Evolutionary conservation across 2,888 invertebrate species (phyloP), one percentile per base, ranked within the genome.

Genomic region (Emesis castigata): DNA sequence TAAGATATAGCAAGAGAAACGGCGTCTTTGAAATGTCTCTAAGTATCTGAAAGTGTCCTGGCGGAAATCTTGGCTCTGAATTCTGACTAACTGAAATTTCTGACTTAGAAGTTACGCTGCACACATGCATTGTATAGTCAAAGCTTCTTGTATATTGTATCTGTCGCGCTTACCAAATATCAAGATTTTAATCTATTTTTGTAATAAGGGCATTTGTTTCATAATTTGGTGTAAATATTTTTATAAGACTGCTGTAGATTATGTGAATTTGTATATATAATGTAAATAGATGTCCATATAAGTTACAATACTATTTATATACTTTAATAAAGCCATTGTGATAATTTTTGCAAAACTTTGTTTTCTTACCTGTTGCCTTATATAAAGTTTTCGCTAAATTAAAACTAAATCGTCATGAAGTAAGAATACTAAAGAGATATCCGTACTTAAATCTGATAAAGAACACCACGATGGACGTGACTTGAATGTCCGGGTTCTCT

Each of bases 281-380:
- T 95, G 94, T 94, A 94, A 93, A 95, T 94, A 94, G 89, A 91
- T 94, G 94, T 95, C 93, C 93, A 94, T 94, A 93, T 93, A 94
- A 95, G 94, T 95, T 94, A 94, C 94, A 94, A 95, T 95, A 95
- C 95, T 95, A 95, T 95, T 95, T 95, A 95, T 95, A 94, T 95
- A 95, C 92, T 94, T 95, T 94, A 95, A 95, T 95, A 95, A 95
- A 95, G 94, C 94, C 94, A 95, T 95, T 95, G 95, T 95, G 95
- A 95, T 95, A 95, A 95, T 94, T 95, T 94, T 95, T 95, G 93
- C 94, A 94, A 91, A 82, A 83, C 78, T 83, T 84, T 89, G 85
- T 88, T 91, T 92, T 91, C 74, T 73, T 77, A 71, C 81, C 77
- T 79, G 11, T 66, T 48, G 14, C 61, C 18, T 26, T 20, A 31